A percentile compares a stretch with the other conserved stretches of the same genome.
Evolutionary conservation across 1,140 invertebrate genomes (phyloP).

Genomic region (Bilobella aurantiaca): DNA sequence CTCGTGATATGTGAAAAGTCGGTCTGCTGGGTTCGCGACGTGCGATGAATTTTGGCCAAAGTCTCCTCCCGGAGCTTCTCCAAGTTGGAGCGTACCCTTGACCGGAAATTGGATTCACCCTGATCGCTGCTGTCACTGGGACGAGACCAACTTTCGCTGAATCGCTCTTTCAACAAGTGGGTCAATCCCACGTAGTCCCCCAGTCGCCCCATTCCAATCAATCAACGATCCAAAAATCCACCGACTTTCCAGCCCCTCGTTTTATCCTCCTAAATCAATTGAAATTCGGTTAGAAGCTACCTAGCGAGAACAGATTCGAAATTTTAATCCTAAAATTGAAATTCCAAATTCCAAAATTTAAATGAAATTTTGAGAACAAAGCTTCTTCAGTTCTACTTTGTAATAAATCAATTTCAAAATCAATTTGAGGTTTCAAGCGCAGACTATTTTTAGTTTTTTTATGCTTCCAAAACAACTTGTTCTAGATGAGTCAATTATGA

Average conservation of each 20-base stretch:
- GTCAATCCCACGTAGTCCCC: constrained; percentile 28
- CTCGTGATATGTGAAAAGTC: constrained; percentile 31
- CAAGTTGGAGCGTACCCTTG: constrained; percentile 24
- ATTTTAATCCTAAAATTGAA: no score
- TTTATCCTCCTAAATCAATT: no score
- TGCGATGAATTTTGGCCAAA: constrained; percentile 17
- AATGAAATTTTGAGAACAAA: no score
- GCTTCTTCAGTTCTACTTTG: no score
- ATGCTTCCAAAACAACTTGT: no score
- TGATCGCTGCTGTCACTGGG: background rate
- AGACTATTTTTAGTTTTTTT: no score
- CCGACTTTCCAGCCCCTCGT: background rate
- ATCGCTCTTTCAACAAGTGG: constrained; percentile 25
- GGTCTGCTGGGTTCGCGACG: constrained; percentile 10
- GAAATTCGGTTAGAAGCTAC: no score
- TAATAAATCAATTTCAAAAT: no score
- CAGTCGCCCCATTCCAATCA: constrained; percentile 2
- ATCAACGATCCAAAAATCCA: background rate
- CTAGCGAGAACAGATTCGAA: no score
- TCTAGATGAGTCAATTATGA: no score
- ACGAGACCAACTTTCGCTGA: constrained; percentile 23
- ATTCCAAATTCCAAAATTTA: no score
- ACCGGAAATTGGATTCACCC: constrained; percentile 27
- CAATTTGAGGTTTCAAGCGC: no score
- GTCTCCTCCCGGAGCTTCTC: constrained; percentile 22